Base-by-base conservation (phyloP, 2,888 invertebrate genomes). In the Gryllus longicercus region DNA sequence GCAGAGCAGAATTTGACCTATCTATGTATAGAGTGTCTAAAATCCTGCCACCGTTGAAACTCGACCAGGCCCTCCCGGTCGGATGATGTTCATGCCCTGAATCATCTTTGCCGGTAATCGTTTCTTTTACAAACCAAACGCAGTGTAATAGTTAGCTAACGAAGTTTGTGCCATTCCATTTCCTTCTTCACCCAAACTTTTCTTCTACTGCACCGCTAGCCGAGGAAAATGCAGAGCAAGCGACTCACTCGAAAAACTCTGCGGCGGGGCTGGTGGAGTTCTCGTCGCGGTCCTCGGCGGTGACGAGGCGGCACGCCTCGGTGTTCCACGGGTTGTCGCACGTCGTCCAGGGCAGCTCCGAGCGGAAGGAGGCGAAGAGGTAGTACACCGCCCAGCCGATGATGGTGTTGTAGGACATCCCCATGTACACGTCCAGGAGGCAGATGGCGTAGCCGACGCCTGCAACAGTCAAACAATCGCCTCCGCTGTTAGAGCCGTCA, bases 391-490 rank as follows among this genome's bases (percentile, higher is more conserved):
- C 96, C 96, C 97, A 97, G 77, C 96, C 96, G 85, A 98, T 97
- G 87, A 98, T 95, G 78, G 97, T 97, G 89, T 98, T 98, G 90
- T 98, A 98, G 89, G 96, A 97, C 94, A 97, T 97, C 84, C 95
- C 96, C 92, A 94, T 94, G 89, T 97, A 98, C 86, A 97, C 91
- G 88, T 97, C 97, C 85, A 98, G 95, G 86, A 98, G 91, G 87
- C 97, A 97, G 86, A 98, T 98, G 14, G 97, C 96, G 89, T 97
- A 97, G 79, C 98, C 98, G 79, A 98, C 94, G 83, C 98, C 97
- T 97, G 88, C 25, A 74, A 77, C 63, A 63, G 63, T 0, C 38
- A 8, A 38, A 38, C 4, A 8, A 8, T 5, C 38, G 38, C 38
- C 38, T 1, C 38, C 38, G 38, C 8, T 38, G 38, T 38, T 1